Evolutionary conservation across 2,113 vertebrate genomes (phyloP), one percentile per base, ranked within the genome.

Genomic region (Thryonomys swinderianus): DNA sequence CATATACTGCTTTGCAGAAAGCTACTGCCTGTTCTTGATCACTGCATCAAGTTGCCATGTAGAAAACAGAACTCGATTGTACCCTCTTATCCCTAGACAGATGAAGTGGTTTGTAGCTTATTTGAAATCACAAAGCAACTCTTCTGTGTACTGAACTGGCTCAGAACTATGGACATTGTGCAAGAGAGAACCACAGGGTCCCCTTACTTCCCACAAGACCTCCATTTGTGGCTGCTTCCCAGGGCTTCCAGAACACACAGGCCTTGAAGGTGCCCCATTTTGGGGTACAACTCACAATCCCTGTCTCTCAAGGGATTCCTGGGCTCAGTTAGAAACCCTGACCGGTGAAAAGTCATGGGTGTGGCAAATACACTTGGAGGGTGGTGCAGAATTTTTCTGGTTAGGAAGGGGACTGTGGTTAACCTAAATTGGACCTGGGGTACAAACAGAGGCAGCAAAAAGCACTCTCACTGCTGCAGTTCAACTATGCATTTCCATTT

Each of bases 111-210:
- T 87, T 93, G 45, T 84, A 93, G 91, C 69, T 89, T 90, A 80
- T 93, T 95, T 94, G 90, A 91, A 96, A 91, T 89, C 94, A 95
- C 96, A 94, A 95, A 95, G 95, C 80, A 94, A 85, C 93, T 95
- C 93, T 96, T 93, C 82, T 93, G 93, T 82, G 45, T 13, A 30
- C 32, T 61, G 83, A 95, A 91, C 2, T 80, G 92, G 93, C 92
- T 78, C 62, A 62, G 92, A 87, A 85, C 79, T 67, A 90, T 10
- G 13, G 92, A 96, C 82, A 91, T 10, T 48, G 53, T 37, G 85
- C 94, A 97, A 95, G 84, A 89, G 89, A 4, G 0, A 94, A 66
- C 69, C 34, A 69, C 81, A 80, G 93, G 66, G 9, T 27, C 3
- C 40, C 40, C 93, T 91, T 81, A 82, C 89, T 97, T 94, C 48